Conservation (phyloP, 2,113 vertebrate species). For the Abramis brama region DNA sequence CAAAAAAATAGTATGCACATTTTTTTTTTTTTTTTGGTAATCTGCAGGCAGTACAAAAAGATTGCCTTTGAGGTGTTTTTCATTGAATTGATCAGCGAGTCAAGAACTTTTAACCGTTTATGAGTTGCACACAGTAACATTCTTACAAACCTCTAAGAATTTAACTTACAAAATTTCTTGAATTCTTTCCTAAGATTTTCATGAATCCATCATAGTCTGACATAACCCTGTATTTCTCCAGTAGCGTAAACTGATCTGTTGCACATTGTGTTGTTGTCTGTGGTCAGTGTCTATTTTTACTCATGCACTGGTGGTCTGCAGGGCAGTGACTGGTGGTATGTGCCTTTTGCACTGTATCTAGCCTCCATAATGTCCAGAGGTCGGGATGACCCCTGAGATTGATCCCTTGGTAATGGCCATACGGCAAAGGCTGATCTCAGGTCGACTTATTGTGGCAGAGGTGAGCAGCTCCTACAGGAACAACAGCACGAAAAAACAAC, state of each 20-base stretch:
- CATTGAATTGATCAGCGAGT: not conserved
- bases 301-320: not conserved
- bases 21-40: no score
- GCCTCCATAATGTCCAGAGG: slow-evolving; percentile 24
- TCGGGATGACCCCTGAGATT: slow-evolving; percentile 46
- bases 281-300: slow-evolving; percentile 30
- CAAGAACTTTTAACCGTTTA: not conserved
- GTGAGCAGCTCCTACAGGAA: slow-evolving; percentile 26
- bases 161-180: not conserved
- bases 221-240: not conserved
- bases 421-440: slow-evolving; percentile 37
- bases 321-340: slow-evolving; percentile 19
- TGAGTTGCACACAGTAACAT: not conserved
- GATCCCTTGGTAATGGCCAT: slow-evolving; percentile 45
- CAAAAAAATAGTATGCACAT: not conserved
- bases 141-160: not conserved
- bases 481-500: slow-evolving; percentile 18
- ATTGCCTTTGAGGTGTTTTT: not conserved
- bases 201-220: not conserved
- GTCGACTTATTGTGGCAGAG: slow-evolving; percentile 32
- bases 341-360: not conserved
- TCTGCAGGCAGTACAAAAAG: no score
- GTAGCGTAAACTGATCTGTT: not conserved
- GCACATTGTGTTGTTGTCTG: not conserved
- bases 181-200: not conserved